A percentile compares a stretch with the other conserved stretches of the same genome.
phyloP scores from a whole-genome alignment of 2,888 invertebrate species.

The Sminthurides aquaticus region DNA sequence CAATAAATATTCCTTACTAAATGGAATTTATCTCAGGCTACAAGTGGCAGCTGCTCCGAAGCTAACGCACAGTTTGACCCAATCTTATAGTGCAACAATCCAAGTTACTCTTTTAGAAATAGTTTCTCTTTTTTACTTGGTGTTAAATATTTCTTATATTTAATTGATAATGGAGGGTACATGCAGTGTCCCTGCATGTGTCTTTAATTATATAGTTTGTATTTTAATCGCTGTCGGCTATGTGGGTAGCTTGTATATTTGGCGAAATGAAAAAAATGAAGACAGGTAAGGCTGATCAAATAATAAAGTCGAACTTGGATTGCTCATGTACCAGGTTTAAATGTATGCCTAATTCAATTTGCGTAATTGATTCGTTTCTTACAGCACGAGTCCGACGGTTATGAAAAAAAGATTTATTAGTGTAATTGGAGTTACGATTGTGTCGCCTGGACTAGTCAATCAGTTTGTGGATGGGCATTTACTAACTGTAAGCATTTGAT shows the following conservation, averaged over 20 bases:
- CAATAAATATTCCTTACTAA: too few species aligned
- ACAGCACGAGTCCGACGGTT: slow-evolving; percentile 77
- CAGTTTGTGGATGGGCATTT: slow-evolving; percentile 61
- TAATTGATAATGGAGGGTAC: background rate
- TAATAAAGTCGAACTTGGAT: background rate
- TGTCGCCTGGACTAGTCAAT: slow-evolving; percentile 71
- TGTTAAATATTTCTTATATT: too few species aligned
- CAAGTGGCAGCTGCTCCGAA: too few species aligned
- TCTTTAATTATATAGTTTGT: slow-evolving; percentile 59
- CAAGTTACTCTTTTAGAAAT: too few species aligned
- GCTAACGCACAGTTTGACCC: too few species aligned
- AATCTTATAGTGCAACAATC: too few species aligned
- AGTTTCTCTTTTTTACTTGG: too few species aligned
- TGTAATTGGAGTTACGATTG: slow-evolving; percentile 69
- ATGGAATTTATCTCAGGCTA: too few species aligned
- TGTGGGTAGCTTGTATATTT: slow-evolving; percentile 80
- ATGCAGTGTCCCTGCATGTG: slow-evolving; percentile 6
- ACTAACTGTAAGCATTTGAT: slow-evolving; percentile 50
- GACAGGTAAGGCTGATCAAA: slow-evolving; percentile 1
- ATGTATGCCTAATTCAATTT: background rate
- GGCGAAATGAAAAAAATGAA: slow-evolving; percentile 52
- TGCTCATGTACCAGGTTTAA: background rate
- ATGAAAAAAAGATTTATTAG: slow-evolving; percentile 82
- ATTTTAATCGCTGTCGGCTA: slow-evolving; percentile 68
- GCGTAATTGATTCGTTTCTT: too few species aligned